phyloP scores from a whole-genome alignment of 2,797 vertebrate genomes.

The Hyperoplus lanceolatus region DNA sequence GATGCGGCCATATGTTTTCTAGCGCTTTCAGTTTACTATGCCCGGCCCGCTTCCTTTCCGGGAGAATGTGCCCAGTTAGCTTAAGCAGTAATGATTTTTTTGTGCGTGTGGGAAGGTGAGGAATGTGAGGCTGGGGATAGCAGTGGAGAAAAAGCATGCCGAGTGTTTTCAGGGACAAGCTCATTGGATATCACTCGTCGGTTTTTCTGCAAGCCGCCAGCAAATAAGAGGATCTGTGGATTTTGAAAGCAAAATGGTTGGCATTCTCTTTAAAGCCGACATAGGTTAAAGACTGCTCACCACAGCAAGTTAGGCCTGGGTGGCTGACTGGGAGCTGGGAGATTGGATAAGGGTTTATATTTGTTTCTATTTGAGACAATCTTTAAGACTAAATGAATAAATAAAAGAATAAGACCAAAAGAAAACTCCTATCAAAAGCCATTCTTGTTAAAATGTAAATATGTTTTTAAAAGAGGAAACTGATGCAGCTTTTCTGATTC shows the following conservation, averaged over 20 bases:
- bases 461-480: too few species aligned
- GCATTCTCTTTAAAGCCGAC: conserved; percentile 40
- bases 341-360: conserved; percentile 13
- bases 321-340: conserved; percentile 21
- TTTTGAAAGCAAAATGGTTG: conserved; percentile 48
- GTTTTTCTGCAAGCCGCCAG: conserved; percentile 61
- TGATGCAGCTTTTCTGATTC: too few species aligned
- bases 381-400: too few species aligned
- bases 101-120: conserved; percentile 42
- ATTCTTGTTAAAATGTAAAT: too few species aligned
- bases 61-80: conserved; percentile 72
- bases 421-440: too few species aligned
- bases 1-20: conserved; percentile 77
- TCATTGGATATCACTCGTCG: conserved; percentile 41
- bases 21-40: conserved; percentile 70
- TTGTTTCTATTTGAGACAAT: conserved; percentile 7
- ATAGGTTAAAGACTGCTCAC: conserved; percentile 62
- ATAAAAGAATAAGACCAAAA: too few species aligned
- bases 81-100: conserved; percentile 73
- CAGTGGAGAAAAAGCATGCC: conserved; percentile 16
- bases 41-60: conserved; percentile 53
- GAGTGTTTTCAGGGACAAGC: conserved; percentile 15
- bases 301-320: conserved; percentile 42
- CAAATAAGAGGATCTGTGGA: conserved; percentile 39
- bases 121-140: conserved; percentile 20